Percentiles rank a stretch among this genome's conserved stretches.
These are phyloP conservation scores for Leptoteleia sp. DNA, from an alignment of 1,140 invertebrate genomes.

Conservation along the genomic window DNA sequence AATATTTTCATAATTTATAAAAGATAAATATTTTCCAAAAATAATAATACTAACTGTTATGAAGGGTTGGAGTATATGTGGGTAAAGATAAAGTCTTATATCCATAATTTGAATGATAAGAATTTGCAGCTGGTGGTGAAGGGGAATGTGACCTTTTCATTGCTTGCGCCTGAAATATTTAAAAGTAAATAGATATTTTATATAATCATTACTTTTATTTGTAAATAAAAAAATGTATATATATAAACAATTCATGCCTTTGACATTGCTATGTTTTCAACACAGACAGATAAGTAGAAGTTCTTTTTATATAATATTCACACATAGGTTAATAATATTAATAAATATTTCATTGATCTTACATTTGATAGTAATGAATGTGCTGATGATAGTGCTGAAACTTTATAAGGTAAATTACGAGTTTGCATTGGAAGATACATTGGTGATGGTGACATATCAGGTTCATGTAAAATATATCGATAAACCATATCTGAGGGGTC, in stretches of 20 bases:
- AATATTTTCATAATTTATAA: too few species aligned
- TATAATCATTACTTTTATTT: too few species aligned
- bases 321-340: too few species aligned
- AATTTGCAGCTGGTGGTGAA: conserved; percentile 83
- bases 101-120: conserved; percentile 81
- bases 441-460: conserved; percentile 79
- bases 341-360: conserved; percentile 43
- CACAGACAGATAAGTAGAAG: too few species aligned
- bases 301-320: too few species aligned
- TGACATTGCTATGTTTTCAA: too few species aligned
- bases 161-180: conserved; percentile 62
- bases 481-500: conserved; percentile 82
- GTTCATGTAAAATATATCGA: conserved; percentile 77
- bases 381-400: conserved; percentile 77
- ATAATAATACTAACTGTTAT: conserved; percentile 80
- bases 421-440: conserved; percentile 80
- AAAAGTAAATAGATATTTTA: too few species aligned
- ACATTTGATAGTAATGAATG: conserved; percentile 78
- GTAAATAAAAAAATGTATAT: too few species aligned
- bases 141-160: conserved; percentile 84
- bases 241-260: too few species aligned
- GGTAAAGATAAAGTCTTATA: conserved; percentile 81
- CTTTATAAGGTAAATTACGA: conserved; percentile 80
- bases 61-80: conserved; percentile 78
- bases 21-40: background rate